phyloP scores from a whole-genome alignment of 2,888 invertebrate genomes.

The Tetrapedia diversipes region DNA sequence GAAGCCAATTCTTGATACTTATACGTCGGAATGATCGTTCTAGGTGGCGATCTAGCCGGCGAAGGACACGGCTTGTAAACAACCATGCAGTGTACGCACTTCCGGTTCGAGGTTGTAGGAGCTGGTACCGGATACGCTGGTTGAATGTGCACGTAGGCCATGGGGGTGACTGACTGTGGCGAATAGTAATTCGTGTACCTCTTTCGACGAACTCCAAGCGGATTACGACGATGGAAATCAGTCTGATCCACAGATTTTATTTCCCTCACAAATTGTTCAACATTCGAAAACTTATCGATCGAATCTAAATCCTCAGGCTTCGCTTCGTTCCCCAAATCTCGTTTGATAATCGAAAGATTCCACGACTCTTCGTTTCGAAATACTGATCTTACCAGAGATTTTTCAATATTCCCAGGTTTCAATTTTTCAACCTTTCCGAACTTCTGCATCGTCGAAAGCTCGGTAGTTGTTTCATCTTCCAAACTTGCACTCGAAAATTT shows the following conservation, averaged over 20 bases:
- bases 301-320: not conserved
- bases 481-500: no score
- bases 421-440: not conserved
- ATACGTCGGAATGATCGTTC: slow-evolving; percentile 70
- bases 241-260: no score
- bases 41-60: slow-evolving; percentile 68
- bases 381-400: no score
- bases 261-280: not conserved
- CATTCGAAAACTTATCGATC: not conserved
- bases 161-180: slow-evolving; percentile 68
- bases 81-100: slow-evolving; percentile 78
- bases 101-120: slow-evolving; percentile 71
- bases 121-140: slow-evolving; percentile 65
- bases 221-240: not conserved
- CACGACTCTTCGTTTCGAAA: not conserved
- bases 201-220: slow-evolving; percentile 46
- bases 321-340: not conserved
- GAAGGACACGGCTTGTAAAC: slow-evolving; percentile 78
- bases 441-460: not conserved
- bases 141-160: slow-evolving; percentile 79
- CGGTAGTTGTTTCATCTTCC: not conserved
- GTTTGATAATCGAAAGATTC: not conserved
- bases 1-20: slow-evolving; percentile 73
- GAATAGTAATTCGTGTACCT: slow-evolving; percentile 70
- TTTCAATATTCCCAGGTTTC: no score